These are phyloP conservation scores for Parus major DNA, from an alignment of 2,113 vertebrate genomes.

Conservation along the genomic window DNA sequence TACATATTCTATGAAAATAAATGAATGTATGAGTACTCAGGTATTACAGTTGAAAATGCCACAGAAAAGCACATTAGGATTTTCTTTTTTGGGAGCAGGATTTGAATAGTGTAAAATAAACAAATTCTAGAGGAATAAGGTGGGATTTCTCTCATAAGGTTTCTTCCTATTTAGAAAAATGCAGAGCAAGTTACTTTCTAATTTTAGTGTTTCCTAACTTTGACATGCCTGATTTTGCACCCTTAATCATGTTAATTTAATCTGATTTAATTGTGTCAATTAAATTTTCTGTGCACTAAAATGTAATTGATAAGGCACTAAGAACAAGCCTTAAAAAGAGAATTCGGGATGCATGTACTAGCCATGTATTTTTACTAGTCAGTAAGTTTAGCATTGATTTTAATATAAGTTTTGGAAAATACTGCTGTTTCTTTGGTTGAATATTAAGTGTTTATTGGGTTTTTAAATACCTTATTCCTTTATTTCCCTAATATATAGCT, in stretches of 20 bases:
- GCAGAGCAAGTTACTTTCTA: neutral
- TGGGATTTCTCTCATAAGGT: neutral
- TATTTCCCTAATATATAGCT: neutral
- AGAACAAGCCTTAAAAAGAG: neutral
- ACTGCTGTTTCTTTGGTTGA: neutral
- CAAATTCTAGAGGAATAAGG: neutral
- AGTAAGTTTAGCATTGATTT: neutral
- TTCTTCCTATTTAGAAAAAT: neutral
- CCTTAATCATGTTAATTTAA: constrained; percentile 17
- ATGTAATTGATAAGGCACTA: neutral
- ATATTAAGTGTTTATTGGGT: neutral
- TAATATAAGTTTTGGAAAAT: neutral
- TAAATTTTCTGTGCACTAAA: constrained; percentile 11
- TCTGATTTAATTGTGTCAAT: constrained; percentile 35
- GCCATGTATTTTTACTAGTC: neutral
- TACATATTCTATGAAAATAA: neutral
- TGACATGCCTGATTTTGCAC: constrained; percentile 3
- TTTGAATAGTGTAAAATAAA: neutral
- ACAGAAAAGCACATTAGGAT: neutral
- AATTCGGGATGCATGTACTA: neutral
- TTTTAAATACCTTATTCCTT: neutral
- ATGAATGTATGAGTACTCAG: neutral
- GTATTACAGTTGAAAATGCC: neutral
- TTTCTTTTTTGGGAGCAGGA: neutral
- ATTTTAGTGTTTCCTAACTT: constrained; percentile 25